These are phyloP conservation scores for Acromyrmex echinatior DNA, from an alignment of 1,140 invertebrate genomes.

Conservation along the genomic window DNA sequence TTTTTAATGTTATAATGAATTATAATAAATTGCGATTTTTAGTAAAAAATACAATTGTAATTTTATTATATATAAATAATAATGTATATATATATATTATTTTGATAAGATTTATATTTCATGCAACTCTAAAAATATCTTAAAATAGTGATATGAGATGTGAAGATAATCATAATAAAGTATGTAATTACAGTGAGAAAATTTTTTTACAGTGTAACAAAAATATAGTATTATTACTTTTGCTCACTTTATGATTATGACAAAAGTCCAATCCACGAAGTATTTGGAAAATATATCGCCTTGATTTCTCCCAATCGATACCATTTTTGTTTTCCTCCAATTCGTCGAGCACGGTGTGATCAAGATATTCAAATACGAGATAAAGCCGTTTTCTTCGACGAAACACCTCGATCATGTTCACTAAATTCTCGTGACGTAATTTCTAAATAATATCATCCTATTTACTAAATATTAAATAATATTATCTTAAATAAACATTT, in stretches of 20 bases:
- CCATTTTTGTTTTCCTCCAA: conserved; percentile 91
- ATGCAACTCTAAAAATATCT: not conserved
- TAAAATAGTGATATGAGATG: not conserved
- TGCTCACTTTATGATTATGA: conserved; percentile 93
- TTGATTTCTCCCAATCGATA: conserved; percentile 90
- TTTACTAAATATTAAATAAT: not conserved
- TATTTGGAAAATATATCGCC: conserved; percentile 94
- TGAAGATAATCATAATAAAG: not conserved
- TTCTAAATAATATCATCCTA: conserved; percentile 87
- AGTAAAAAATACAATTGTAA: too few species aligned
- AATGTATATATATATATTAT: not conserved
- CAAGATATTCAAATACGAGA: conserved; percentile 95
- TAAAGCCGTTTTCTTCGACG: conserved; percentile 93
- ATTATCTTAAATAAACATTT: not conserved
- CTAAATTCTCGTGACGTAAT: conserved; percentile 95
- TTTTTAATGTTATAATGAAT: not conserved
- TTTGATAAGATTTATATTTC: not conserved
- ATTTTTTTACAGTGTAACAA: not conserved
- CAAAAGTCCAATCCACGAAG: conserved; percentile 94
- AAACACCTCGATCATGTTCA: conserved; percentile 96
- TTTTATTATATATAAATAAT: too few species aligned
- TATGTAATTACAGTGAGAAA: not conserved
- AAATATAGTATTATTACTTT: not conserved
- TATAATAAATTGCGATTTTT: too few species aligned
- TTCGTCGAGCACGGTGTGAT: conserved; percentile 95